These are phyloP conservation scores for Myripristis murdjan DNA, from an alignment of 2,797 vertebrate species.

Conservation along the genomic window DNA sequence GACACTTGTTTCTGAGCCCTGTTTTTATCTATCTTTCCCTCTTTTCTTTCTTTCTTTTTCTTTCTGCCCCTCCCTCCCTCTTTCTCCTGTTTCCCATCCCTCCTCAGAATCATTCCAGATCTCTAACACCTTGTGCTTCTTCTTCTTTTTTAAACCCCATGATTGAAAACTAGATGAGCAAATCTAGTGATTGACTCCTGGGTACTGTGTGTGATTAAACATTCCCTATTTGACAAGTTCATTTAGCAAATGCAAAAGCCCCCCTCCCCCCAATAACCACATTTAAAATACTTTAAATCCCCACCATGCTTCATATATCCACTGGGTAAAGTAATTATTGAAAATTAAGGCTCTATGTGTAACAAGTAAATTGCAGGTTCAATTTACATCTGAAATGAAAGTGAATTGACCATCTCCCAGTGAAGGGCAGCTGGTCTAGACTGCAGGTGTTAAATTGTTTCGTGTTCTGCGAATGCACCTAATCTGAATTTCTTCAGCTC, in stretches of 20 bases:
- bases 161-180: neutral
- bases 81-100: no score
- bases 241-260: neutral
- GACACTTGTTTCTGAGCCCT: neutral
- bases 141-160: neutral
- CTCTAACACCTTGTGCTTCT: neutral
- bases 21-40: neutral
- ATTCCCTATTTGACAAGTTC: neutral
- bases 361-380: neutral
- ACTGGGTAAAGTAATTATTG: neutral
- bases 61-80: neutral
- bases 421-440: neutral
- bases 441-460: neutral
- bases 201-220: neutral
- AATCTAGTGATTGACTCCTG: neutral
- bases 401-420: neutral
- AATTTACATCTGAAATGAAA: neutral
- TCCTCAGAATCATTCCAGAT: neutral
- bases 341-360: neutral
- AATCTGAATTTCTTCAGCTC: constrained; percentile 20
- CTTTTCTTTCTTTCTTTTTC: neutral
- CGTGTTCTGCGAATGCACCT: constrained; percentile 19
- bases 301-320: neutral
- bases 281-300: constrained; percentile 2
- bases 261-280: neutral